phyloP scores from a whole-genome alignment of 2,888 invertebrate species.

The Hesperia comma region DNA sequence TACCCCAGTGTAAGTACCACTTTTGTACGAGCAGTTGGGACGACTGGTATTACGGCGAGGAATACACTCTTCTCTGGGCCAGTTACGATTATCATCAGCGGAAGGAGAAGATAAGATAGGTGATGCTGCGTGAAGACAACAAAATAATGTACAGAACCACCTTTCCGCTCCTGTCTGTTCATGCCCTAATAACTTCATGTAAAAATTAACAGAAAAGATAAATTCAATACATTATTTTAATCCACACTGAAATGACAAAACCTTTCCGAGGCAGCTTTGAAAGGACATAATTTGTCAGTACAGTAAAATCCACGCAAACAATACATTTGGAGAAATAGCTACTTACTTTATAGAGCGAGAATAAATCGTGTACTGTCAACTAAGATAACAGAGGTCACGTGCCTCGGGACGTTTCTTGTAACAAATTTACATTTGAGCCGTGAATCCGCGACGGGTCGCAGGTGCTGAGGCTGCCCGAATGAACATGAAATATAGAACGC shows the following conservation, averaged over 20 bases:
- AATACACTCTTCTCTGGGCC: too few relatives aligned
- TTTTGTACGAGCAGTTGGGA: too few relatives aligned
- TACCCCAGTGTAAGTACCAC: too few relatives aligned
- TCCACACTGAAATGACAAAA: neutral
- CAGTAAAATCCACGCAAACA: neutral
- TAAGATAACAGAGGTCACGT: slow-evolving; percentile 13
- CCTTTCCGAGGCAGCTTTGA: neutral
- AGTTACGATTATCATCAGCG: too few relatives aligned
- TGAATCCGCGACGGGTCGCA: slow-evolving; percentile 8
- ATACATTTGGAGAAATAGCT: neutral
- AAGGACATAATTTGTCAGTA: neutral
- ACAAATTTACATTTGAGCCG: slow-evolving; percentile 19
- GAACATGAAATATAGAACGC: slow-evolving; percentile 28
- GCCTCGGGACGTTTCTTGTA: slow-evolving; percentile 12
- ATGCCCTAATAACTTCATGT: too few relatives aligned
- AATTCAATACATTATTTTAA: neutral
- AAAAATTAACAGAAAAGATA: too few relatives aligned
- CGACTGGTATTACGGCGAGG: too few relatives aligned
- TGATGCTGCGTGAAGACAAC: too few relatives aligned
- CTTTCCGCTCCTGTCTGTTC: too few relatives aligned
- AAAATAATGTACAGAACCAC: too few relatives aligned
- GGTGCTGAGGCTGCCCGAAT: slow-evolving; percentile 16
- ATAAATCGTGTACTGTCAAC: slow-evolving; percentile 17
- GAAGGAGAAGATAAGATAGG: too few relatives aligned
- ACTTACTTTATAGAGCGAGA: neutral